Conservation (phyloP, 1,140 invertebrate genomes). For the Solenopsis fugax region DNA sequence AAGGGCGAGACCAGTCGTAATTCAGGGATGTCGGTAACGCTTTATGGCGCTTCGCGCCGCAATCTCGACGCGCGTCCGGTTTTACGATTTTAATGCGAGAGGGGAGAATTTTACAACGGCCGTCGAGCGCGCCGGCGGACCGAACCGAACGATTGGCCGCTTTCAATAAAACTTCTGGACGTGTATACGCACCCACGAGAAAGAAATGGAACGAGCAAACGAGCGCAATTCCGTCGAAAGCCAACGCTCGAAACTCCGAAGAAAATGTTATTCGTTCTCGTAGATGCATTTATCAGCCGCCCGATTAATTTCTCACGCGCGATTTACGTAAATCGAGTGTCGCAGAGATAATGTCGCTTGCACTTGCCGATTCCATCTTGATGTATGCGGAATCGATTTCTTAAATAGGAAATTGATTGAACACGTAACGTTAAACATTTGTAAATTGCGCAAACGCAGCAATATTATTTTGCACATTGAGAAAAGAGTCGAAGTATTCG, state of each 20-base stretch:
- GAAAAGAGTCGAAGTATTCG: no score
- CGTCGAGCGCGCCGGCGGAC: constrained; percentile 7
- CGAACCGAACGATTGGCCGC: constrained; percentile 25
- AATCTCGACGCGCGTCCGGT: constrained; percentile 68
- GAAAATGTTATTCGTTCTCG: constrained; percentile 32
- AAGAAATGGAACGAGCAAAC: constrained; percentile 47
- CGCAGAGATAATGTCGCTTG: not conserved
- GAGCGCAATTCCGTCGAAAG: constrained; percentile 37
- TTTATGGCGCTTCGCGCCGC: constrained; percentile 73
- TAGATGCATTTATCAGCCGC: not conserved
- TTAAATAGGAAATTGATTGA: not conserved
- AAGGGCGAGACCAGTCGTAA: constrained; percentile 67
- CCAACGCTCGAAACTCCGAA: not conserved
- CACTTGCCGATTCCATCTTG: not conserved
- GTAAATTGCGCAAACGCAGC: not conserved
- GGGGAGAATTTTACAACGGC: constrained; percentile 57
- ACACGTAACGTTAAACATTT: not conserved
- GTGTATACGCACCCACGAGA: not conserved
- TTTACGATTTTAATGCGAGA: constrained; percentile 72
- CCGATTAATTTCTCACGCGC: constrained; percentile 22
- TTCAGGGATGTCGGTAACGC: constrained; percentile 72
- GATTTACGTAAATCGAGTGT: constrained; percentile 44
- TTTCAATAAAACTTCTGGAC: constrained; percentile 66
- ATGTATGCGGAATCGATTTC: constrained; percentile 12
- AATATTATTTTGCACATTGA: not conserved